Evolutionary conservation across 2,797 vertebrate genomes (phyloP).

Genomic region (Brachyrhaphis roseni): DNA sequence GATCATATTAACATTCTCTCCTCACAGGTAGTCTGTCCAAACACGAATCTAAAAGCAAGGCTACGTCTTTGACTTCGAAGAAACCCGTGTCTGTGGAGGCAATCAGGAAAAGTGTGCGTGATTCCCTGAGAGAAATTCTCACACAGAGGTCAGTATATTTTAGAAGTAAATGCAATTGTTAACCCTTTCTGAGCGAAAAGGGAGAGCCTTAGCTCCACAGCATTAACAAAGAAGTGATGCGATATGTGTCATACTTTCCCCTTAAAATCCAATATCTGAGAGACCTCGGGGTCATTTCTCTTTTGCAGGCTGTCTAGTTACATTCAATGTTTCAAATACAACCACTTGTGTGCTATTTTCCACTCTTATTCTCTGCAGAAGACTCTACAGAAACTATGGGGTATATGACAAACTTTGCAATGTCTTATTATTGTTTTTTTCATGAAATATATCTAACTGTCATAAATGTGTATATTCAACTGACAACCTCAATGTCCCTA

Average conservation of each 20-base stretch:
- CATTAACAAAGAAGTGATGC: not conserved
- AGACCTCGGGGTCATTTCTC: not conserved
- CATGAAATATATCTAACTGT: not conserved
- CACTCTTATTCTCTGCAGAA: not conserved
- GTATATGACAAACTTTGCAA: not conserved
- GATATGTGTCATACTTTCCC: not conserved
- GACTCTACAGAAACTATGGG: not conserved
- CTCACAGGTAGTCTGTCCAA: conserved; percentile 82
- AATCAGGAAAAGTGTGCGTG: conserved; percentile 94
- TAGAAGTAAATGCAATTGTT: not conserved
- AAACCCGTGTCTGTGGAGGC: conserved; percentile 92
- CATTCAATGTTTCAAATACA: not conserved
- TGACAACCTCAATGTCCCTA: too few species aligned
- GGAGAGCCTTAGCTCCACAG: not conserved
- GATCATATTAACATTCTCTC: conserved; percentile 31
- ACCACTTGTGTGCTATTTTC: not conserved
- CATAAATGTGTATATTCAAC: not conserved
- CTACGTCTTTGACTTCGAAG: conserved; percentile 81
- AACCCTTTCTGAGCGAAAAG: not conserved
- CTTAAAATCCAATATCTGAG: not conserved
- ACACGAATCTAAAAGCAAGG: conserved; percentile 88
- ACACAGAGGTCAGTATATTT: conserved; percentile 86
- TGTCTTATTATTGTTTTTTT: not conserved
- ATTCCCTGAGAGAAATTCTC: conserved; percentile 95
- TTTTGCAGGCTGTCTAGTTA: not conserved